Percentiles rank a stretch among this genome's conserved stretches.
These are phyloP conservation scores for Melierax canorus DNA, from an alignment of 2,113 vertebrate species.

Conservation along the genomic window DNA sequence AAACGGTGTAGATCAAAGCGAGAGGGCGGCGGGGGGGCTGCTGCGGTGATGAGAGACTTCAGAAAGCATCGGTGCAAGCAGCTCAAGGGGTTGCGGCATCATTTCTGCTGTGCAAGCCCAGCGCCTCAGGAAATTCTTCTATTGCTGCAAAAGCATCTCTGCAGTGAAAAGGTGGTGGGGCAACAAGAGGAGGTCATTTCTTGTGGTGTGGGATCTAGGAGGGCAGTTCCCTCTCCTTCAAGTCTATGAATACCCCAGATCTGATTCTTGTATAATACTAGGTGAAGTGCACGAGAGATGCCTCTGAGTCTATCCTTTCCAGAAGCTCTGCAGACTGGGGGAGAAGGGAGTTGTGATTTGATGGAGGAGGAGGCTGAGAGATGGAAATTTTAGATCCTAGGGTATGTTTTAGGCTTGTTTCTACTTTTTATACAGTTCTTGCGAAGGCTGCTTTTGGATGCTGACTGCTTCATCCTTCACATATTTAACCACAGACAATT, in stretches of 20 bases:
- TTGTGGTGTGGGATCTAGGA: background rate
- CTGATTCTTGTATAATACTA: background rate
- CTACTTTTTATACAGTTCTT: background rate
- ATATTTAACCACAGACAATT: conserved; percentile 46
- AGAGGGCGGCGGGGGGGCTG: background rate
- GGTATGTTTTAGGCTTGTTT: conserved; percentile 13
- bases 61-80: accelerated
- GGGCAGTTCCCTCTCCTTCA: background rate
- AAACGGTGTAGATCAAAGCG: background rate
- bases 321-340: background rate
- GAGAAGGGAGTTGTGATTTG: background rate
- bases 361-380: background rate
- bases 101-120: background rate
- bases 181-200: background rate
- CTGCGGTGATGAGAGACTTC: background rate
- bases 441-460: background rate
- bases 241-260: background rate
- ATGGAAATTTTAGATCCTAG: conserved; percentile 12
- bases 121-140: background rate
- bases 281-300: background rate
- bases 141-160: background rate
- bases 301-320: background rate
- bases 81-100: background rate
- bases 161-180: background rate
- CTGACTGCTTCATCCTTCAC: background rate